Conservation (phyloP, 2,888 invertebrate species). For the Pseudeuparius sepicola region DNA sequence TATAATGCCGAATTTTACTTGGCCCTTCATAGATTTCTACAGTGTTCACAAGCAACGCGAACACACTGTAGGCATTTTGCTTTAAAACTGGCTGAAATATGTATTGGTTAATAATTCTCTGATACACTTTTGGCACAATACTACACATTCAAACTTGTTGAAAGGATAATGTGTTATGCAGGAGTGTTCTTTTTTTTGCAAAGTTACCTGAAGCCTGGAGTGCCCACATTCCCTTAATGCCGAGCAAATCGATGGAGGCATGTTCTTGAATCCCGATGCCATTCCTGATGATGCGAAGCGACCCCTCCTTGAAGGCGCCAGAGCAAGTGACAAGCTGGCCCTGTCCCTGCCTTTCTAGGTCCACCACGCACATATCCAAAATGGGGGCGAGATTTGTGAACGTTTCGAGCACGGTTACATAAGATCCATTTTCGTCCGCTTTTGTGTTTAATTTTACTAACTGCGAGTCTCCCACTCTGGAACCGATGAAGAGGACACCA, state of each 20-base stretch:
- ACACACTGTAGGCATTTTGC: no score
- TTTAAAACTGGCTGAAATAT: no score
- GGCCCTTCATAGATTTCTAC: no score
- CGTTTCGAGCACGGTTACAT: conserved; percentile 89
- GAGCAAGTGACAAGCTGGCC: conserved; percentile 98
- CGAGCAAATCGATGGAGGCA: conserved; percentile 92
- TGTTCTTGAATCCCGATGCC: conserved; percentile 98
- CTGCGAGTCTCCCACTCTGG: conserved; percentile 93
- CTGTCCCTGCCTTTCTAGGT: conserved; percentile 93
- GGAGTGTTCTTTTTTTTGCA: no score
- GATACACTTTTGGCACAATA: no score
- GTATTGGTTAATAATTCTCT: no score
- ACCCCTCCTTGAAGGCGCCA: conserved; percentile 95
- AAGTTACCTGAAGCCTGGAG: conserved; percentile 55
- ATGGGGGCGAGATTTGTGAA: conserved; percentile 97
- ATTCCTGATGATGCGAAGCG: conserved; percentile 91
- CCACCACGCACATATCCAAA: conserved; percentile 95
- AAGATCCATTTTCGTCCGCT: conserved; percentile 76
- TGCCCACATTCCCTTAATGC: conserved; percentile 98
- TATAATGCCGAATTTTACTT: no score
- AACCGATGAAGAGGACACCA: conserved; percentile 94
- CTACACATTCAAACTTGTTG: no score
- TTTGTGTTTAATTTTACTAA: conserved; percentile 79
- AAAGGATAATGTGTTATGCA: no score
- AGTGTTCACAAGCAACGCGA: no score